Percentiles rank a stretch among this genome's conserved stretches.
phyloP scores from a whole-genome alignment of 2,113 vertebrate genomes.

The Ctenodactylus gundi region DNA sequence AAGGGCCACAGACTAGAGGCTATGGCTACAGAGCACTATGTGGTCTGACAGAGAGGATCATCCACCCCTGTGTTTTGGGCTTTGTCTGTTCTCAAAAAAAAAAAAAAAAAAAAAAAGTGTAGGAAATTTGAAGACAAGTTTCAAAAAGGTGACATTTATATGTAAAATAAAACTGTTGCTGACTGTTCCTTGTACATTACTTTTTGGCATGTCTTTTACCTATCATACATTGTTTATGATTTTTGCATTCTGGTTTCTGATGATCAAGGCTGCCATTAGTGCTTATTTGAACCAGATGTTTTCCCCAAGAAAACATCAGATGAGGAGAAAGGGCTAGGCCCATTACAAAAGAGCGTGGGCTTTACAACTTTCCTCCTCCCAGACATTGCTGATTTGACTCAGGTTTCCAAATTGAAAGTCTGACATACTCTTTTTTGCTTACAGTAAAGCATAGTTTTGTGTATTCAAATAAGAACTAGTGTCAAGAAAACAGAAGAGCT shows the following conservation, averaged over 20 bases:
- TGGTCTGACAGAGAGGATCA: not conserved
- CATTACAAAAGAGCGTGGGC: slow-evolving; percentile 51
- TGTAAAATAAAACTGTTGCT: not conserved
- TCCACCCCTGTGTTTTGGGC: not conserved
- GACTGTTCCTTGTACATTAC: not conserved
- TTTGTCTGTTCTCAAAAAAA: not conserved
- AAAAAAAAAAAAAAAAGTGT: not conserved
- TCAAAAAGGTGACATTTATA: slow-evolving; percentile 19
- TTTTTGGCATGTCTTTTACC: slow-evolving; percentile 44
- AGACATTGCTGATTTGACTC: slow-evolving; percentile 65
- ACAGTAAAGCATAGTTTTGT: slow-evolving; percentile 52
- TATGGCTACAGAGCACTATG: not conserved
- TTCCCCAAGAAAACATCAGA: slow-evolving; percentile 71
- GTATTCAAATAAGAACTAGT: slow-evolving; percentile 45
- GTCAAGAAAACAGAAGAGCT: not conserved
- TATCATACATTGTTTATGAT: slow-evolving; percentile 52
- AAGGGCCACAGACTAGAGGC: not conserved
- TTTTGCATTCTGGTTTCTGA: slow-evolving; percentile 68
- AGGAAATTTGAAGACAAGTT: not conserved
- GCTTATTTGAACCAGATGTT: slow-evolving; percentile 75
- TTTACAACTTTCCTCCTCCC: slow-evolving; percentile 52
- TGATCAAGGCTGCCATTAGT: slow-evolving; percentile 67
- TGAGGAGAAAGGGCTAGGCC: slow-evolving; percentile 35
- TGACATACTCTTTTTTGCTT: slow-evolving; percentile 54
- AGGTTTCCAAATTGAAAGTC: slow-evolving; percentile 66